A percentile compares a stretch with the other conserved stretches of the same genome.
Evolutionary conservation across 2,888 invertebrate species (phyloP).

Genomic region (Erebia ligea): DNA sequence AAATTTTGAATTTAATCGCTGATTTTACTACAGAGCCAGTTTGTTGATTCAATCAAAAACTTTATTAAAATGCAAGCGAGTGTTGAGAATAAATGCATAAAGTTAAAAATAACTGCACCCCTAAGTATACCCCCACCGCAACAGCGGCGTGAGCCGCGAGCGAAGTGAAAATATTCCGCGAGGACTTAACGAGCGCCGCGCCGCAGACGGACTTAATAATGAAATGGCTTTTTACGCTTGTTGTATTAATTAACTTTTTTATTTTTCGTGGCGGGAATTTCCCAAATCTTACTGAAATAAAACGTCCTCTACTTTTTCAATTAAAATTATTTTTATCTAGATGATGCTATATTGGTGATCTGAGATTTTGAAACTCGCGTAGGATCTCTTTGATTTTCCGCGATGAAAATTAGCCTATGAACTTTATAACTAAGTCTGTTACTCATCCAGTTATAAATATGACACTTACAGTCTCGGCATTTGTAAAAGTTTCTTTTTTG

Average conservation of each 20-base stretch:
- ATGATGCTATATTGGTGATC: background rate
- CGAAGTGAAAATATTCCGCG: background rate
- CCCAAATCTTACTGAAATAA: background rate
- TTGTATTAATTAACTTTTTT: background rate
- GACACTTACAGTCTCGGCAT: too few species aligned
- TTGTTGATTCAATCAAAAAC: background rate
- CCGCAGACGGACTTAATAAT: background rate
- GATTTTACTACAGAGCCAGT: background rate
- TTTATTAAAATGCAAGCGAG: background rate
- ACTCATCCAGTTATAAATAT: too few species aligned
- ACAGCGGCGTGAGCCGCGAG: background rate
- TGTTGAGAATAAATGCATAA: constrained; percentile 7
- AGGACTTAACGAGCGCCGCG: background rate
- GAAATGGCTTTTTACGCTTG: constrained; percentile 2
- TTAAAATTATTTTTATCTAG: background rate
- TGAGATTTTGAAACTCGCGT: too few species aligned
- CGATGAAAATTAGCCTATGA: too few species aligned
- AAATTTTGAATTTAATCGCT: too few species aligned
- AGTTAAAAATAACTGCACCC: constrained; percentile 2
- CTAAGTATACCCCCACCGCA: too few species aligned
- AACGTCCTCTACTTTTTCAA: background rate
- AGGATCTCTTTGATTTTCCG: too few species aligned
- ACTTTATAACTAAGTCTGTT: too few species aligned
- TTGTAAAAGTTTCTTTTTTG: too few species aligned
- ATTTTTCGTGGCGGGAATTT: background rate